Conservation (phyloP, 2,888 invertebrate species). For the Pogonocherus hispidulus region DNA sequence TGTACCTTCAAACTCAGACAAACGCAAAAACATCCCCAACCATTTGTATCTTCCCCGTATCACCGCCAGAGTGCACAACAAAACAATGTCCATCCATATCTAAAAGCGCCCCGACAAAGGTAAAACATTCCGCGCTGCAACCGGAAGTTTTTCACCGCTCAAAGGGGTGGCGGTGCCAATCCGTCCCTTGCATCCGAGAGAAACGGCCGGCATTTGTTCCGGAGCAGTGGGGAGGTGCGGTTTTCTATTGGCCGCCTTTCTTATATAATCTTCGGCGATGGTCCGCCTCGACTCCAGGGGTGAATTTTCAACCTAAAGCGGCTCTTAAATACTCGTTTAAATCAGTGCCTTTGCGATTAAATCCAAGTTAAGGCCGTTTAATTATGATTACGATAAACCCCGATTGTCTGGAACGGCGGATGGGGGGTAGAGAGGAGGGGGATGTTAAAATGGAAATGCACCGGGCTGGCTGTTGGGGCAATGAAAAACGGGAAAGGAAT, state of each 20-base stretch:
- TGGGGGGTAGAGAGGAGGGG: not conserved
- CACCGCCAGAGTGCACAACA: not conserved
- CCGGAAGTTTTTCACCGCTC: conserved; percentile 42
- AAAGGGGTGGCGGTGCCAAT: conserved; percentile 51
- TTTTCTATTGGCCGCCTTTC: conserved; percentile 59
- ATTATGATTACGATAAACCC: conserved; percentile 56
- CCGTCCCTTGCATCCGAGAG: conserved; percentile 47
- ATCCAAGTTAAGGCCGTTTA: conserved; percentile 62
- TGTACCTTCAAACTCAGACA: not conserved
- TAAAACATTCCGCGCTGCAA: not conserved
- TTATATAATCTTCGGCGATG: conserved; percentile 58
- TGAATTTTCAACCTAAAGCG: conserved; percentile 55
- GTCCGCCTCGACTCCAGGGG: conserved; percentile 52
- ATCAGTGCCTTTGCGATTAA: conserved; percentile 61
- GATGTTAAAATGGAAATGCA: conserved; percentile 24
- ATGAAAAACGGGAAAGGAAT: conserved; percentile 26
- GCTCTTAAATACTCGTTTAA: conserved; percentile 58
- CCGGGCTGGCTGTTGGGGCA: not conserved
- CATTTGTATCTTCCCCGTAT: not conserved
- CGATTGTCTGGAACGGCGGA: conserved; percentile 48
- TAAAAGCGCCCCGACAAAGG: not conserved
- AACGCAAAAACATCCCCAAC: not conserved
- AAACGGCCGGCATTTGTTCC: conserved; percentile 49
- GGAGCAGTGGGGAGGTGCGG: conserved; percentile 52
- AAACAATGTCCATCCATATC: not conserved